A percentile compares a stretch with the other conserved stretches of the same genome.
These are phyloP conservation scores for Protaetia brevitarsis DNA, from an alignment of 1,140 invertebrate genomes.

Conservation along the genomic window DNA sequence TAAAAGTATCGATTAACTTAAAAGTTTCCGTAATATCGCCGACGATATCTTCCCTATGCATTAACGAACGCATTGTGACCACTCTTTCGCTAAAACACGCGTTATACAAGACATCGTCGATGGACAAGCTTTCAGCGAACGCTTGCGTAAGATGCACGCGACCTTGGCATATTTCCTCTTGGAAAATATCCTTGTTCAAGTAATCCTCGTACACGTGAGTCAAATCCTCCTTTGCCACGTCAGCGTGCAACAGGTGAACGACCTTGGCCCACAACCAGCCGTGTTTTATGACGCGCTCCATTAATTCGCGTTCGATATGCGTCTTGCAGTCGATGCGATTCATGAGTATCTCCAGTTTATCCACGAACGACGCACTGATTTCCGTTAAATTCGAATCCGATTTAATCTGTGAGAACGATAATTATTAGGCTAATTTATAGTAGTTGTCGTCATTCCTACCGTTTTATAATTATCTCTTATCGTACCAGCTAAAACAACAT, in stretches of 20 bases:
- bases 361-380: slow-evolving; percentile 19
- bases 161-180: slow-evolving; percentile 19
- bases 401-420: slow-evolving; percentile 42
- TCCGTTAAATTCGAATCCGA: slow-evolving; percentile 34
- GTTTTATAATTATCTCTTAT: slow-evolving; percentile 47
- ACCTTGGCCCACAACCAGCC: slow-evolving; percentile 36
- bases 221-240: slow-evolving; percentile 25
- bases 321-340: neutral
- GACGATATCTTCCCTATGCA: slow-evolving; percentile 37
- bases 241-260: slow-evolving; percentile 29
- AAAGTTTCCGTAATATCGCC: slow-evolving; percentile 39
- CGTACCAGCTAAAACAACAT: slow-evolving; percentile 35
- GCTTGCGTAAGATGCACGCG: slow-evolving; percentile 39
- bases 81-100: slow-evolving; percentile 28
- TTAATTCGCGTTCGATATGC: neutral
- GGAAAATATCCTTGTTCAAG: slow-evolving; percentile 18
- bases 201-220: slow-evolving; percentile 28
- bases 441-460: slow-evolving; percentile 27
- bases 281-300: neutral
- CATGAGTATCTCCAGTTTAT: slow-evolving; percentile 20
- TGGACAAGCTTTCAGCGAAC: slow-evolving; percentile 35
- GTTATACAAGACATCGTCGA: slow-evolving; percentile 32
- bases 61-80: slow-evolving; percentile 33
- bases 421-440: no score
- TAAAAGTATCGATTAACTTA: slow-evolving; percentile 34